Base-by-base conservation (phyloP, 2,888 invertebrate species). In the Synergus laeviventris region DNA sequence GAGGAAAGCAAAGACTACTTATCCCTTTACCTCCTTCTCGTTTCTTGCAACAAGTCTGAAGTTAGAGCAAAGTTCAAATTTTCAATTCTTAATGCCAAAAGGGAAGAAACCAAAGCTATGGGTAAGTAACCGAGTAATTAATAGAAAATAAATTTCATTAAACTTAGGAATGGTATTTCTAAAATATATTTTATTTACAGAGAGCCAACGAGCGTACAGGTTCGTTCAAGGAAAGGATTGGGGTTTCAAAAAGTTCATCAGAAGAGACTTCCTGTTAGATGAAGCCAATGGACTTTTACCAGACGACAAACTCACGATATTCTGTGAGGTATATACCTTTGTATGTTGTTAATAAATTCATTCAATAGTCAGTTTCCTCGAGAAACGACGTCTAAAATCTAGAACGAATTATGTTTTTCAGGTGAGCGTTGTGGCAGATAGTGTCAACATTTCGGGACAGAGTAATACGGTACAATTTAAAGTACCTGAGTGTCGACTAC, bases 1-100 rank as follows among this genome's bases (percentile, higher is more conserved):
- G 99, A 99, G 93, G 99, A 99, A 94, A 99, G 99, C 93, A 99
- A 99, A 95, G 99, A 99, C 94, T 99, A 99, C 93, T 94, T 99
- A 91, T 99, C 99, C 83, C 94, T 99, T 90, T 99, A 99, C 93
- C 95, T 99, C 91, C 94, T 99, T 91, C 95, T 99, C 93, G 99
- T 99, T 90, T 98, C 98, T 89, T 99, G 99, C 94, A 99, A 99
- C 94, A 99, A 99, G 95, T 97, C 97, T 90, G 99, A 99, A 95
- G 99, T 99, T 90, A 95, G 99, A 91, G 99, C 99, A 90, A 99
- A 99, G 94, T 99, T 99, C 94, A 99, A 99, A 94, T 99, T 99
- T 94, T 99, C 99, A 92, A 99, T 99, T 94, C 94, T 99, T 92
- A 99, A 99, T 93, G 99, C 99, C 91, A 99, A 99, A 94, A 94